These are phyloP conservation scores for Falco rusticolus DNA, from an alignment of 2,797 vertebrate species.

Conservation along the genomic window DNA sequence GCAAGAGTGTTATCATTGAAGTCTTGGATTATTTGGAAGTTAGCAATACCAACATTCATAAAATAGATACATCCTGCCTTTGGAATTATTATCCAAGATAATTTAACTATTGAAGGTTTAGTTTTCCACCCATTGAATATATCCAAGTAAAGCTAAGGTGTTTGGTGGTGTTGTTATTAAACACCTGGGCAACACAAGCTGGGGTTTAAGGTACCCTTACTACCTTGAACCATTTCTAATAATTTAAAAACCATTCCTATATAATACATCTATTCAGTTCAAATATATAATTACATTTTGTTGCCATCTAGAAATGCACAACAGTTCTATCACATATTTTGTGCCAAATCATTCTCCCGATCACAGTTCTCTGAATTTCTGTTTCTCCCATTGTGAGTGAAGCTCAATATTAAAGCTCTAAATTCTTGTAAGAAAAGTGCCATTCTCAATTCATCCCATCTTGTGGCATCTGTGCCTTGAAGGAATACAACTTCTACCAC, in stretches of 20 bases:
- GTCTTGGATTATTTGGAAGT: neutral
- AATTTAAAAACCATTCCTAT: slow-evolving; percentile 43
- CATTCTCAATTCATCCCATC: neutral
- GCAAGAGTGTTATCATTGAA: neutral
- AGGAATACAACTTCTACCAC: neutral
- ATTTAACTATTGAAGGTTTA: neutral
- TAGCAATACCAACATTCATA: neutral
- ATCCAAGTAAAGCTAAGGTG: neutral
- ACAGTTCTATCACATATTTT: neutral
- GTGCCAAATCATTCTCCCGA: neutral
- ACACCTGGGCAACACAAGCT: neutral
- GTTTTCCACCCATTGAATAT: neutral
- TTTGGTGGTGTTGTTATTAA: neutral
- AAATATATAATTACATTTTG: slow-evolving; percentile 31
- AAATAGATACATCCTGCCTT: neutral
- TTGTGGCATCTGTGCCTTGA: neutral
- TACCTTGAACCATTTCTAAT: slow-evolving; percentile 27
- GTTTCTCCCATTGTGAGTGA: neutral
- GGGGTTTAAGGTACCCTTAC: slow-evolving; percentile 13
- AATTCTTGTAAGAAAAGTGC: neutral
- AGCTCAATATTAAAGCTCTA: neutral
- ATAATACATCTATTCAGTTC: slow-evolving; percentile 24
- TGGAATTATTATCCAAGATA: neutral
- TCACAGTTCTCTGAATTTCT: neutral
- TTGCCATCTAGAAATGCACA: neutral